Evolutionary conservation across 2,113 vertebrate species (phyloP).

Genomic region (Actinemys pallida): DNA sequence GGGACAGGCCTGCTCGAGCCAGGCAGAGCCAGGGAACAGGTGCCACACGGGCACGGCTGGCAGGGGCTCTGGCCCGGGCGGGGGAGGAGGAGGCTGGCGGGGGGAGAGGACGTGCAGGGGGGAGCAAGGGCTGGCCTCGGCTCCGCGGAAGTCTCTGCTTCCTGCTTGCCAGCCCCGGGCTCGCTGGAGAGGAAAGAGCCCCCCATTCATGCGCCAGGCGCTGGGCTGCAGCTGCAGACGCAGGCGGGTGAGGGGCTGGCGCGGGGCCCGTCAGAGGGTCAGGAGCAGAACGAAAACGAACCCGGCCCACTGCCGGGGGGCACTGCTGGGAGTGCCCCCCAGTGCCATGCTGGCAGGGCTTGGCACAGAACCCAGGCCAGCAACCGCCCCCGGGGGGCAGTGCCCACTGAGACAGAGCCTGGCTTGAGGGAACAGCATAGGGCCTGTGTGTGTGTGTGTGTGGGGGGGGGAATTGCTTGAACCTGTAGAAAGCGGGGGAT

Average conservation of each 20-base stretch:
- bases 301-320: not conserved
- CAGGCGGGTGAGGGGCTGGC: not conserved
- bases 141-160: not conserved
- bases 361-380: not conserved
- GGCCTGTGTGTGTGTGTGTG: not conserved
- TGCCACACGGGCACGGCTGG: not conserved
- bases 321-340: not conserved
- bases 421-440: not conserved
- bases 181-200: not conserved
- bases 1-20: not conserved
- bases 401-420: too few species aligned
- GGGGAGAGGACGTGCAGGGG: not conserved
- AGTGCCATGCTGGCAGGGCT: not conserved
- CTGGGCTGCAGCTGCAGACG: not conserved
- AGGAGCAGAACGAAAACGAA: not conserved
- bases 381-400: too few species aligned
- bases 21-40: not conserved
- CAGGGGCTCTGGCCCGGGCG: not conserved
- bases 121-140: not conserved
- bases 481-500: not conserved
- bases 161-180: not conserved
- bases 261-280: not conserved
- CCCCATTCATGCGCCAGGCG: not conserved
- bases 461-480: not conserved
- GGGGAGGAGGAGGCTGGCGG: not conserved